These are phyloP conservation scores for Emydoidea blandingii DNA, from an alignment of 2,797 vertebrate species.

Conservation along the genomic window DNA sequence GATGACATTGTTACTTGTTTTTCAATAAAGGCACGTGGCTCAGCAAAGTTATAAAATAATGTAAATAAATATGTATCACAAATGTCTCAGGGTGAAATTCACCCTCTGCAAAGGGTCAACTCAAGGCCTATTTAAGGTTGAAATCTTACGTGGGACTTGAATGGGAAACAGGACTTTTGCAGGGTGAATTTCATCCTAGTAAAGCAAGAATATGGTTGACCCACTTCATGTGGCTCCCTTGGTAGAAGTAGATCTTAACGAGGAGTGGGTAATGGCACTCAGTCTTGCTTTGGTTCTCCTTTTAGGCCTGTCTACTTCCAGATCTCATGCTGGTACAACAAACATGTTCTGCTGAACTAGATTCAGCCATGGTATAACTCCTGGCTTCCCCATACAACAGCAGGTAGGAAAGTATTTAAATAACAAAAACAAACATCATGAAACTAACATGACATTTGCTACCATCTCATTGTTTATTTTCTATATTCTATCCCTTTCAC, in stretches of 20 bases:
- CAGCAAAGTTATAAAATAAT: background rate
- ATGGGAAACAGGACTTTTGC: background rate
- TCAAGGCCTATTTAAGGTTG: background rate
- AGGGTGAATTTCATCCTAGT: background rate
- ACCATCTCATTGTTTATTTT: background rate
- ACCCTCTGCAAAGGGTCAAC: background rate
- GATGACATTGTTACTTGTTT: background rate
- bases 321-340: background rate
- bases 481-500: background rate
- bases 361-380: background rate
- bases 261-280: background rate
- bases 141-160: background rate
- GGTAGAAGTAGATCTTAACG: background rate
- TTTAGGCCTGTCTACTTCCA: background rate
- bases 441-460: background rate
- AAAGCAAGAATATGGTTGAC: background rate
- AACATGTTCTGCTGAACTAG: background rate
- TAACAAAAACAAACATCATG: background rate
- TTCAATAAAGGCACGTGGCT: background rate
- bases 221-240: background rate
- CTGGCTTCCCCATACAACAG: background rate
- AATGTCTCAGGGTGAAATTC: background rate
- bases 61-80: background rate
- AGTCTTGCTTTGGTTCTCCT: background rate
- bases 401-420: background rate